Conservation (phyloP, 1,140 invertebrate genomes). For the Drosophila aff. region DNA sequence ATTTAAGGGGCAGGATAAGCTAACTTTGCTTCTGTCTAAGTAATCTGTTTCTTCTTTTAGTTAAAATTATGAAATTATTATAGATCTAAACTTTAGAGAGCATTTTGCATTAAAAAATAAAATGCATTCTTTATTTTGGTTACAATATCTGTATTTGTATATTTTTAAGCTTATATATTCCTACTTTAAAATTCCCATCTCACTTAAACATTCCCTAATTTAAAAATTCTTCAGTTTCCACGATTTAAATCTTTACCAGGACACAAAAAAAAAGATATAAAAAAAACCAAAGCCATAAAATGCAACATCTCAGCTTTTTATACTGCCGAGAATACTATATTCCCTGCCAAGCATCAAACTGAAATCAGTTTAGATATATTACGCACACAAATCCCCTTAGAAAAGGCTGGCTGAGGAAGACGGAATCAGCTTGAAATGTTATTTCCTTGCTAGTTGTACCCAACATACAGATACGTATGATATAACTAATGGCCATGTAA, state of each 20-base stretch:
- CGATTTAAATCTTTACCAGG: background rate
- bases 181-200: background rate
- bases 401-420: constrained; percentile 12
- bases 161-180: too few relatives aligned
- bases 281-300: background rate
- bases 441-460: constrained; percentile 24
- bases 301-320: constrained; percentile 17
- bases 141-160: background rate
- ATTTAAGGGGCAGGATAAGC: background rate
- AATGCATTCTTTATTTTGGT: too few relatives aligned
- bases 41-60: too few relatives aligned
- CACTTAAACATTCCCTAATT: background rate
- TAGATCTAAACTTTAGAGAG: background rate
- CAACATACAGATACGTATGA: constrained; percentile 30
- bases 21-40: background rate
- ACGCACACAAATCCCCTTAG: constrained; percentile 33
- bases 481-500: constrained; percentile 50
- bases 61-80: too few relatives aligned
- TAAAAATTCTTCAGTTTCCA: background rate
- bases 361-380: constrained; percentile 34
- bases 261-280: background rate
- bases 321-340: constrained; percentile 10
- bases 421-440: constrained; percentile 29
- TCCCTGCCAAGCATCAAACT: constrained; percentile 20
- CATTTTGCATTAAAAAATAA: too few relatives aligned